These are phyloP conservation scores for Daubentonia madagascariensis DNA, from an alignment of 2,113 vertebrate genomes.

Conservation along the genomic window DNA sequence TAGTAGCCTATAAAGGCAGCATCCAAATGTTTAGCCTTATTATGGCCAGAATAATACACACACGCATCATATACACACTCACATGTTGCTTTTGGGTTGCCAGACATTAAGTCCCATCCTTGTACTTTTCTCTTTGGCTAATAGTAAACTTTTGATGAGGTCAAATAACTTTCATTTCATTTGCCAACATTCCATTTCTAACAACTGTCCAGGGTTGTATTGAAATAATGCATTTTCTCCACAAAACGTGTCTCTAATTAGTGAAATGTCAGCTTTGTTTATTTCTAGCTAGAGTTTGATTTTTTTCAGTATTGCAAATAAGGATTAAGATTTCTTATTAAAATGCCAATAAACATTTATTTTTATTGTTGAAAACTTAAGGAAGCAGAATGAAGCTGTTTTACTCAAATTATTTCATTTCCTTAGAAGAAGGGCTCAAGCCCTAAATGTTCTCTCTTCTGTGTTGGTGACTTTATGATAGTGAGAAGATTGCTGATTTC, in stretches of 20 bases:
- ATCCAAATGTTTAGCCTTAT: not conserved
- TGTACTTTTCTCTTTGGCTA: conserved; percentile 27
- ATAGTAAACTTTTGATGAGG: not conserved
- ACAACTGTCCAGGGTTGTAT: not conserved
- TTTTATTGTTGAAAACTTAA: conserved; percentile 33
- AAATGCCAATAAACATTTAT: not conserved
- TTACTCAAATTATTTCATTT: not conserved
- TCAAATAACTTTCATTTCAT: not conserved
- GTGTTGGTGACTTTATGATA: not conserved
- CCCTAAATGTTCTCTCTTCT: not conserved
- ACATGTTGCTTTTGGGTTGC: not conserved
- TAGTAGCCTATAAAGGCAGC: not conserved
- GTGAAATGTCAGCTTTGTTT: not conserved
- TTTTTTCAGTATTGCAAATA: not conserved
- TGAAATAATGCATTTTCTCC: conserved; percentile 13
- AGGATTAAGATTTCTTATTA: not conserved
- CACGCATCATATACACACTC: not conserved
- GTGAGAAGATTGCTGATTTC: not conserved
- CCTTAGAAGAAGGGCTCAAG: not conserved
- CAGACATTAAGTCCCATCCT: not conserved
- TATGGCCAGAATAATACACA: not conserved
- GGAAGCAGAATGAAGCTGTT: not conserved
- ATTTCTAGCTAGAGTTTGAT: not conserved
- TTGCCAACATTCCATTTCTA: not conserved
- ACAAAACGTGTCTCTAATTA: not conserved